Evolutionary conservation across 2,797 vertebrate species (phyloP), one percentile per base, ranked within the genome.

Genomic region (Neoniphon sammara): DNA sequence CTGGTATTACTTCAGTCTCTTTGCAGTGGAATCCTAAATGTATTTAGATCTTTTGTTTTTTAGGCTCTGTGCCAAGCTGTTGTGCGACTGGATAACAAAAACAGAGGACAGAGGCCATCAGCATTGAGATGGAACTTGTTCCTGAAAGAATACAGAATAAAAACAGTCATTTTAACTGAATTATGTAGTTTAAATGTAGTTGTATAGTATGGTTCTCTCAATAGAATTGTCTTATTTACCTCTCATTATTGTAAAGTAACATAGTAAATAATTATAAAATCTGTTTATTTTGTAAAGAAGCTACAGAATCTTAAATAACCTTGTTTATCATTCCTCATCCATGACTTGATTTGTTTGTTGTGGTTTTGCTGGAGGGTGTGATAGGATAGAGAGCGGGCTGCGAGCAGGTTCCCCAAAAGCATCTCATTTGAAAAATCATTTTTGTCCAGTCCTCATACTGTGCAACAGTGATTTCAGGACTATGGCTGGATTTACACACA

Each of bases 271-370:
- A 85, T 88, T 81, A 80, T 84, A 88, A 63, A 73, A 82, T 66
- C 81, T 86, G 84, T 92, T 91, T 92, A 92, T 92, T 93, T 93
- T 92, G 88, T 93, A 92, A 85, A 91, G 89, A 90, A 83, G 80
- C 75, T 76, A 75, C 72, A 82, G 73, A 88, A 78, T 88, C 80
- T 73, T 66, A 17, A 85, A 87, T 91, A 91, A 88, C 85, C 58
- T 44, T 85, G 84, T 89, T 91, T 85, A 89, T 85, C 81, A 82
- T 93, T 44, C 86, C 84, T 91, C 83, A 70, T 81, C 44, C 55
- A 60, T 86, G 77, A 88, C 70, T 86, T 84, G 79, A 85, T 76
- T 79, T 61, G 66, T 81, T 58, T 79, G 72, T 81, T 67, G 81
- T 86, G 65, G 34, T 73, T 82, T 82, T 80, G 78, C 73, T 49